A percentile compares a stretch with the other conserved stretches of the same genome.
Conservation (phyloP, 2,113 vertebrate genomes). For the Callaeas wilsoni region DNA sequence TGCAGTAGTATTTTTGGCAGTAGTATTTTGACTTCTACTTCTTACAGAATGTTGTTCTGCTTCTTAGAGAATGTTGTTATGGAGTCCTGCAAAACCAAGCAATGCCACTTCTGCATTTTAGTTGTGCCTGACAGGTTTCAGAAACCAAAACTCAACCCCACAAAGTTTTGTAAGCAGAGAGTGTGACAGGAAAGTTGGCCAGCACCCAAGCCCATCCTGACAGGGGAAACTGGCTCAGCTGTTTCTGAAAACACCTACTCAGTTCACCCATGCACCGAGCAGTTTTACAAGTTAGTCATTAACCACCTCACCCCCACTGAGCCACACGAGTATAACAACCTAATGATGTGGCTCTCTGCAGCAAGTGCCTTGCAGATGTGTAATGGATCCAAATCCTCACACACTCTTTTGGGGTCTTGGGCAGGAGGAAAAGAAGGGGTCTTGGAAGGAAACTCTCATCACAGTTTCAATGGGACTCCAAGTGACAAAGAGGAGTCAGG, state of each 20-base stretch:
- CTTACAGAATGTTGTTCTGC: not conserved
- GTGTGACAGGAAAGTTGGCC: conserved; percentile 27
- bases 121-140: conserved; percentile 3
- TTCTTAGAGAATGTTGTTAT: not conserved
- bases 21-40: not conserved
- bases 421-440: not conserved
- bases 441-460: not conserved
- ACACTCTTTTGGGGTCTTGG: not conserved
- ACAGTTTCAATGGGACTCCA: not conserved
- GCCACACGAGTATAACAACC: not conserved
- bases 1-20: not conserved
- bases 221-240: conserved; percentile 34
- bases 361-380: not conserved
- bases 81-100: not conserved
- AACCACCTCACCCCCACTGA: not conserved
- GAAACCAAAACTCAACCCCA: conserved; percentile 6
- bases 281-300: conserved; percentile 29
- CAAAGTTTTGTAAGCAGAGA: conserved; percentile 12
- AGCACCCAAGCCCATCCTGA: conserved; percentile 18
- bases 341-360: not conserved
- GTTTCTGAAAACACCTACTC: conserved; percentile 53
- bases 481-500: not conserved
- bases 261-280: not conserved
- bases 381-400: not conserved
- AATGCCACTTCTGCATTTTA: not conserved